These are phyloP conservation scores for Poeciliopsis paucimaculata DNA, from an alignment of 2,797 vertebrate species.

Conservation along the genomic window DNA sequence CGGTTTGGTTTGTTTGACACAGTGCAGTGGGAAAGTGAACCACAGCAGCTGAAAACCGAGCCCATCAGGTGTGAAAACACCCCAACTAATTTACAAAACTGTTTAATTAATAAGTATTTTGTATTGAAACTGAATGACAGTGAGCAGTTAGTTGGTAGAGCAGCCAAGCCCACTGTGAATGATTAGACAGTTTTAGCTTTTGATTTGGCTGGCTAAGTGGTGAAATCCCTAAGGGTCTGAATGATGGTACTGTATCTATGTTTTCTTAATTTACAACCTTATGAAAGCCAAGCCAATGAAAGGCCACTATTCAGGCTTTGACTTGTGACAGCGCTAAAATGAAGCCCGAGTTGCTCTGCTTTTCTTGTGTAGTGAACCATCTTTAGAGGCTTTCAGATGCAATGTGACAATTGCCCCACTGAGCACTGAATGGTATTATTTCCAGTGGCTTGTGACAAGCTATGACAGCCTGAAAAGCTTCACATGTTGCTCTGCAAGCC, in stretches of 20 bases:
- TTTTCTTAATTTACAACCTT: slow-evolving; percentile 12
- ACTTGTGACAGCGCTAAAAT: neutral
- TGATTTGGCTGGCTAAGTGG: slow-evolving; percentile 18
- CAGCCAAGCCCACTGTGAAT: neutral
- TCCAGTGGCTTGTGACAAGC: neutral
- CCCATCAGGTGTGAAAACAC: no score
- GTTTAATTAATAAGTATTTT: neutral
- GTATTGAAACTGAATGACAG: neutral
- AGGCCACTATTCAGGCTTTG: neutral
- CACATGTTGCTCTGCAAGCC: slow-evolving; percentile 1
- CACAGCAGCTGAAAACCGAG: no score
- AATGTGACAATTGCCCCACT: neutral
- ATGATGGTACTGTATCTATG: slow-evolving; percentile 14
- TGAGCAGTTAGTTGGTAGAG: neutral
- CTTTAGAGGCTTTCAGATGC: neutral
- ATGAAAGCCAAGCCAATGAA: slow-evolving; percentile 14
- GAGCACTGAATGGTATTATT: neutral
- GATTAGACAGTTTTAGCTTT: slow-evolving; percentile 14
- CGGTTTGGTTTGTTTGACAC: no score
- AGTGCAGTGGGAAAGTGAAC: no score
- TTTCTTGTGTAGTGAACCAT: neutral
- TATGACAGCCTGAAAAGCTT: neutral
- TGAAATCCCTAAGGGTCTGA: slow-evolving; percentile 9
- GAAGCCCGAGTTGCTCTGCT: slow-evolving; percentile 1
- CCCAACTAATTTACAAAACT: neutral